Evolutionary conservation across 2,797 vertebrate species (phyloP).

Genomic region (Naso thynnoides): DNA sequence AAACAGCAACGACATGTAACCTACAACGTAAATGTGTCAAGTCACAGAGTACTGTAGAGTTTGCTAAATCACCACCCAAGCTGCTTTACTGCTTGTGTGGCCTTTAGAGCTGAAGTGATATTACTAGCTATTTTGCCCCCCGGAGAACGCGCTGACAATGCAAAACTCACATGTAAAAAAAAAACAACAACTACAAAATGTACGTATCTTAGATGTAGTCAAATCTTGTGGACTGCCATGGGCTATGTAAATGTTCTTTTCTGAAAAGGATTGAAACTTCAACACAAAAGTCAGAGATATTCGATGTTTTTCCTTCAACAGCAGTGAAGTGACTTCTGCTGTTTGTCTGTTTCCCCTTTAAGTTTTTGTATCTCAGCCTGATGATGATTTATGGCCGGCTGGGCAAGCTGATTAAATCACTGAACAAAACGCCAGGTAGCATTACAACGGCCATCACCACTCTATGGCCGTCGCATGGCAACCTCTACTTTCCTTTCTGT

Average conservation of each 20-base stretch:
- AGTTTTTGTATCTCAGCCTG: constrained; percentile 60
- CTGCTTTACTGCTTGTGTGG: not conserved
- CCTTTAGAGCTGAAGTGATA: not conserved
- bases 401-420: constrained; percentile 78
- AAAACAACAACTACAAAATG: too few species aligned
- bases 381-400: constrained; percentile 78
- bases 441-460: constrained; percentile 70
- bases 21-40: too few species aligned
- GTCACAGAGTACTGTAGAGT: too few species aligned
- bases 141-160: too few species aligned
- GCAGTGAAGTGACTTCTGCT: constrained; percentile 35
- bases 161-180: not conserved
- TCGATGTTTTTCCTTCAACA: constrained; percentile 35
- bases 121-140: not conserved
- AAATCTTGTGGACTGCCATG: too few species aligned
- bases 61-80: not conserved
- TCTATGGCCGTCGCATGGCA: constrained; percentile 74
- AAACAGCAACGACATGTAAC: too few species aligned
- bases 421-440: constrained; percentile 74
- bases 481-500: constrained; percentile 52
- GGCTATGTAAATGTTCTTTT: constrained; percentile 9
- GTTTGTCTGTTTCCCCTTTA: constrained; percentile 63
- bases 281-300: constrained; percentile 31
- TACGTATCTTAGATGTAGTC: too few species aligned
- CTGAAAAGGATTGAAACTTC: constrained; percentile 27